Evolutionary conservation across 2,797 vertebrate genomes (phyloP).

Genomic region (Acrocephalus scirpaceus): DNA sequence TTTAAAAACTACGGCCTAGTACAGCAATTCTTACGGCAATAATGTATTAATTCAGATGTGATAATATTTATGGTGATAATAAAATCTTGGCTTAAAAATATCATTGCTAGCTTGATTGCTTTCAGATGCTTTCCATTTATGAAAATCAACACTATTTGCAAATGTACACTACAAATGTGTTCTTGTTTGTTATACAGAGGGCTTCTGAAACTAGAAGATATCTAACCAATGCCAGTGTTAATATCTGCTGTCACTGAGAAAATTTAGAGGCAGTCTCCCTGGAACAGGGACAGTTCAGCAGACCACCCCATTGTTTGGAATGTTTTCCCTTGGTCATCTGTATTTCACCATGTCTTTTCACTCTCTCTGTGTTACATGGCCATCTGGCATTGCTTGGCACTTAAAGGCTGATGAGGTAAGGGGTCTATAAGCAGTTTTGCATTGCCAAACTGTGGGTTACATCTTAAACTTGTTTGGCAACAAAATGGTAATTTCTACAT

Average conservation of each 20-base stretch:
- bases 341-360: neutral
- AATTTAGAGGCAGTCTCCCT: neutral
- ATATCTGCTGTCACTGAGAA: neutral
- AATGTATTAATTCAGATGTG: neutral
- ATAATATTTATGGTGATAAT: neutral
- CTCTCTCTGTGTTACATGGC: neutral
- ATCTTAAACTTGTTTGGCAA: neutral
- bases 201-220: neutral
- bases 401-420: neutral
- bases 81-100: constrained; percentile 31
- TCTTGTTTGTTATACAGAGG: neutral
- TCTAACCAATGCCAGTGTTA: neutral
- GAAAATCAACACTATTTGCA: constrained; percentile 1
- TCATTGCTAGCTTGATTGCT: neutral
- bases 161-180: neutral
- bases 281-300: neutral
- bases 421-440: neutral
- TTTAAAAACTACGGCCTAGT: neutral
- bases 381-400: neutral
- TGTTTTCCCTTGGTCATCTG: neutral
- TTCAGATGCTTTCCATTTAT: neutral
- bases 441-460: neutral
- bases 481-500: neutral
- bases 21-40: neutral
- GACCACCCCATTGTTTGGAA: neutral